Evolutionary conservation across 2,113 vertebrate genomes (phyloP), one percentile per base, ranked within the genome.

Genomic region (Bubalus kerabau): DNA sequence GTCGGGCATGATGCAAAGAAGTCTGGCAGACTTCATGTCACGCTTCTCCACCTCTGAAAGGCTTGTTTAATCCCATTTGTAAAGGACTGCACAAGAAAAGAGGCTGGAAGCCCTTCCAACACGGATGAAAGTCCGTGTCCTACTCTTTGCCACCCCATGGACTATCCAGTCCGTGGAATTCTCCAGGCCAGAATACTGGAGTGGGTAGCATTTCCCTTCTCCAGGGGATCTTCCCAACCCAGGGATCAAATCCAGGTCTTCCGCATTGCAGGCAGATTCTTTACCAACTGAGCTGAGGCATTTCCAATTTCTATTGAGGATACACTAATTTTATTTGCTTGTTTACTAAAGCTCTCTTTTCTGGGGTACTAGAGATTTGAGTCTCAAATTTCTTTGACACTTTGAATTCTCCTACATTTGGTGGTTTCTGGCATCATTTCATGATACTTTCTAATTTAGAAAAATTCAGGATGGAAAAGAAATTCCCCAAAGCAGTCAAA

Each of bases 1-100:
- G 19, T 71, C 1, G n/a, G 19, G n/a, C 64, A 71, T 0, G 4
- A 36, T 0, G 4, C 32, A 11, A 21, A 36, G 64, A 67, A 21
- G n/a, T 5, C 9, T 0, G 17, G 64, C n/a, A 71, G 17, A 23
- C 67, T 71, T 40, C 5, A 12, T 1, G 0, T 40, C n/a, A 71
- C n/a, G 40, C n/a, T 36, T 36, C 64, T 36, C 30, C 21, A 57
- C 46, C 5, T 64, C 83, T 57, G 71, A 80, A 86, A 92, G 57
- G 19, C 91, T 97, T 19, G 26, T 74, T 84, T 82, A 50, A 84
- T 4, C 8, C 17, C 48, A 76, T 50, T 81, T 90, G 40, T 71
- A 80, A 92, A 60, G 30, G 15, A 87, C 60, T 92, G 30, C 52
- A 74, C 4, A 86, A 86, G 43, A 3, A 86, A 88, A 82, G 60